Base-by-base conservation (phyloP, 2,113 vertebrate species). In the Oceanodroma tethys region DNA sequence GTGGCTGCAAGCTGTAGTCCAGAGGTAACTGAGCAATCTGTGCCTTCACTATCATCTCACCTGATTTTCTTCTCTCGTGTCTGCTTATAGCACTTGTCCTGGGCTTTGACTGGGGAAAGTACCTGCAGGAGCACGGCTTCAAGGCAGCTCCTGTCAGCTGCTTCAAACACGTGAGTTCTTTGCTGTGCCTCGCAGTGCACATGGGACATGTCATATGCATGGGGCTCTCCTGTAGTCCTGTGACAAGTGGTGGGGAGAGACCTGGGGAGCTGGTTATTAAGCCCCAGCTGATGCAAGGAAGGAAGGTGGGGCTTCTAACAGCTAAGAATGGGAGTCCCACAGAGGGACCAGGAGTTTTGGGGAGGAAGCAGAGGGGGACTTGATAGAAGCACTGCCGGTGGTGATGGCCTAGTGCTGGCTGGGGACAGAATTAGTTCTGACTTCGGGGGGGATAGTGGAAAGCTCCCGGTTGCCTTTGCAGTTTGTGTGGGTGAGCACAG, bases 101-200 rank as follows among this genome's bases (percentile, higher is more conserved):
- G 93, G 98, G 98, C 34, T 99, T 99, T 79, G 99, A 99, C 73
- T 99, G 99, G 99, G 99, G 99, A 12, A 72, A 96, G 40, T 99
- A 99, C 95, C 96, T 99, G 93, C 98, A 99, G 90, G 99, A 98
- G 48, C 98, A 98, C 18, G 98, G 97, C 38, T 99, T 98, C 97
- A 95, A 98, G 84, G 99, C 99, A 60, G 99, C 98, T 30, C 98
- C 99, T 2, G 99, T 99, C 86, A 98, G 98, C 97, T 99, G 99
- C 97, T 99, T 99, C 95, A 99, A 98, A 98, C 99, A 99, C 0
- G 99, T 99, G 97, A 99, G 99, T 98, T 82, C 5, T 87, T 90
- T 47, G n/a, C 40, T 52, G 13, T 68, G 72, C 26, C 6, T 90
- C 3, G 1, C 25, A 10, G 74, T 36, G 32, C 2, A 3, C 7